A percentile compares a stretch with the other conserved stretches of the same genome.
phyloP scores from a whole-genome alignment of 2,888 invertebrate genomes.

The Synanthedon tipuliformis region DNA sequence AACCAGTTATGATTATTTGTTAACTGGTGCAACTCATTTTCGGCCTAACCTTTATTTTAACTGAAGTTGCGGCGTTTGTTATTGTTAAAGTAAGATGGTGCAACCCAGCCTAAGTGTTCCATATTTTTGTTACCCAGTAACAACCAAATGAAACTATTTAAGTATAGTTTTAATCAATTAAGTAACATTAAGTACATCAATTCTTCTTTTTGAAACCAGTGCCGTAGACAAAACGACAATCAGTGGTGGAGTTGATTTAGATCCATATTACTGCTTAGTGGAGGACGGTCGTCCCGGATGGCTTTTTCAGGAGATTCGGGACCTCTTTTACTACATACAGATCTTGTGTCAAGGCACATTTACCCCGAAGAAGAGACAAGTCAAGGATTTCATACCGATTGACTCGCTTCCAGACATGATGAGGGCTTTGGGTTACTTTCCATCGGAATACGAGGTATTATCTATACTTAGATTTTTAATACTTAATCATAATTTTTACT shows the following conservation, averaged over 20 bases:
- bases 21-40: no score
- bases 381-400: constrained; percentile 72
- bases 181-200: no score
- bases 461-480: neutral
- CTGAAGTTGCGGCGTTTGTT: no score
- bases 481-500: no score
- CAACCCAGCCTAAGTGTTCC: neutral
- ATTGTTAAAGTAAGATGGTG: no score
- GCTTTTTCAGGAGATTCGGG: constrained; percentile 78
- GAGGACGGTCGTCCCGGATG: constrained; percentile 78
- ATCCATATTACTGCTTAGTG: constrained; percentile 78
- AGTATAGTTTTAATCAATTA: neutral
- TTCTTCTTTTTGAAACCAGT: constrained; percentile 24
- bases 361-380: constrained; percentile 70
- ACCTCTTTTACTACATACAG: constrained; percentile 82
- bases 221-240: constrained; percentile 60
- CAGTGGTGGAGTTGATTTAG: constrained; percentile 68
- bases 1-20: no score
- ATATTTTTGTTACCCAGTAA: neutral
- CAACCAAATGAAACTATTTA: neutral
- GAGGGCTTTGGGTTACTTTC: constrained; percentile 81
- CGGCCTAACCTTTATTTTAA: no score
- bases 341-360: constrained; percentile 79
- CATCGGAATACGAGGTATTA: constrained; percentile 78
- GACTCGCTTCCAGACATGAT: constrained; percentile 79